Base-by-base conservation (phyloP, 2,797 vertebrate species). In the Alouatta caraya region DNA sequence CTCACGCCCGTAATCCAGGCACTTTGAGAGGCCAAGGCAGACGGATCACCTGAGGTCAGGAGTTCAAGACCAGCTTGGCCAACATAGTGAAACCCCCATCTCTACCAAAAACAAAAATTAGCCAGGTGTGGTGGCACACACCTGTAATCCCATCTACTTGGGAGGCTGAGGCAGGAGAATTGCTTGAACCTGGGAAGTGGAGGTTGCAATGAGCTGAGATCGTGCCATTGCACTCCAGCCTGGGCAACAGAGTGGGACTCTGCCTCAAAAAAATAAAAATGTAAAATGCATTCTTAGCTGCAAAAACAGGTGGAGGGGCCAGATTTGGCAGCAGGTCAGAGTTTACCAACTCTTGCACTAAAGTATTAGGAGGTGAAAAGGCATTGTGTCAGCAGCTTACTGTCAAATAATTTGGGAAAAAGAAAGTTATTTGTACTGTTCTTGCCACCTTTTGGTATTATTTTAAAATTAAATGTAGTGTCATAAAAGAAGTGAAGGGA, bases 341-440 rank as follows among this genome's bases (percentile, higher is more conserved):
- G 83, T 90, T 46, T 79, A 22, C 61, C 15, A 46, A 12, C 8
- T 59, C 42, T 50, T 48, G 33, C 55, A 2, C 59, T 72, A 9
- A 84, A 59, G 30, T 81, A 26, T 81, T 70, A 50, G n/a, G 28
- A 24, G 30, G 9, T 8, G 15, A 28, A 50, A 33, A 93, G 21
- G 37, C 72, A 33, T 39, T 70, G 21, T 91, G 12, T 93, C 75
- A 39, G 61, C 72, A 84, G 21, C 76, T 73, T 93, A 57, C 28
- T 55, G 67, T 90, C 61, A 76, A 44, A 72, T 93, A 80, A 88
- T 37, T 90, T 73, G 80, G 55, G 76, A 8, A 83, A 88, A 78
- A 94, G n/a, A 76, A 93, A 70, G 15, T 70, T 86, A 92, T 52
- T 78, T 93, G n/a, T 64, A 37, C 50, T 87, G 24, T n/a, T 87